phyloP scores from a whole-genome alignment of 2,113 vertebrate genomes.

The Lepus timidus region DNA sequence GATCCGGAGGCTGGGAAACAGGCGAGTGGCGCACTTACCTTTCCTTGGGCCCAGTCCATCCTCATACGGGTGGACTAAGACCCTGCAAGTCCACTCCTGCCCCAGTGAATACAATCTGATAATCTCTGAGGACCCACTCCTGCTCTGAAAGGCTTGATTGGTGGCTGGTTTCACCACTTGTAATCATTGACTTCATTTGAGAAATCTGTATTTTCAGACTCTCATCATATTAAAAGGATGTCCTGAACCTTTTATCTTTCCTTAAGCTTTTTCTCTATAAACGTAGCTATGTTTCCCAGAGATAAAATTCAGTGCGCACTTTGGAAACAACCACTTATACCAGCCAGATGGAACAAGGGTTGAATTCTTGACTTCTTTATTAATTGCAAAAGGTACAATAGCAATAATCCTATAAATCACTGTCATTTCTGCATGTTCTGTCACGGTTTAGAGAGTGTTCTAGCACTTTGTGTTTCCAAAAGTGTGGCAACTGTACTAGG shows the following conservation, averaged over 20 bases:
- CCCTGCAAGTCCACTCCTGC: not conserved
- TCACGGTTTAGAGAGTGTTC: not conserved
- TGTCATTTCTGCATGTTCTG: not conserved
- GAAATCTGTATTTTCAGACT: conserved; percentile 9
- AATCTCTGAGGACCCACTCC: not conserved
- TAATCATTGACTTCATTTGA: not conserved
- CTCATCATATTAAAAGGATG: not conserved
- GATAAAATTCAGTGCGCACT: conserved; percentile 58
- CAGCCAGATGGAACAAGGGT: not conserved
- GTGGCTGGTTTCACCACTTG: not conserved
- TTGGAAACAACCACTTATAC: conserved; percentile 36
- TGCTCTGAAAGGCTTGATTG: not conserved
- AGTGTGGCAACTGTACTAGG: not conserved
- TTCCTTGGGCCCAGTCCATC: too few species aligned
- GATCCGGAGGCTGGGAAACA: too few species aligned
- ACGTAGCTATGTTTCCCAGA: conserved; percentile 8
- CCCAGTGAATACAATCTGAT: not conserved
- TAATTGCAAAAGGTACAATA: not conserved
- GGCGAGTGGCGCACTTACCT: too few species aligned
- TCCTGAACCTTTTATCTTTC: conserved; percentile 44
- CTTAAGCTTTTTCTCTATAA: not conserved
- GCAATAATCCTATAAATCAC: not conserved
- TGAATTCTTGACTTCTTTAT: not conserved
- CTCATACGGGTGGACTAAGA: too few species aligned
- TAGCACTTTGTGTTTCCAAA: not conserved